Percentiles rank a stretch among this genome's conserved stretches.
These are phyloP conservation scores for Orgyia antiqua DNA, from an alignment of 2,888 invertebrate genomes.

Conservation along the genomic window DNA sequence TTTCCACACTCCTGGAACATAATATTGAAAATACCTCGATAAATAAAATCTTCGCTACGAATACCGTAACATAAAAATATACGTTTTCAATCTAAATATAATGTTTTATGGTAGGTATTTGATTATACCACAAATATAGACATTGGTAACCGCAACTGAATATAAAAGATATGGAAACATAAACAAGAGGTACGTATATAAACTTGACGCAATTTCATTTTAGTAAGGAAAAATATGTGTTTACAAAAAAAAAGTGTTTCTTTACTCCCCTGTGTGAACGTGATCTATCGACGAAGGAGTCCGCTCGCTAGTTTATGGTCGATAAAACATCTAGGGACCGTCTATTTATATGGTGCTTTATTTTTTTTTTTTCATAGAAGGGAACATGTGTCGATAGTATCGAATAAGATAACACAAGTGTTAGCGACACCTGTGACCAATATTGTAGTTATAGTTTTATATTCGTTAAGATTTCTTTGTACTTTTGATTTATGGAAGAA, in stretches of 20 bases:
- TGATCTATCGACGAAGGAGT: conserved; percentile 56
- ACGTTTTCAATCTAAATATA: no score
- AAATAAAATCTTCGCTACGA: no score
- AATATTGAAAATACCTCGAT: no score
- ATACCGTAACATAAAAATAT: no score
- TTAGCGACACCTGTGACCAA: conserved; percentile 41
- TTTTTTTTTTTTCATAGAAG: conserved; percentile 49
- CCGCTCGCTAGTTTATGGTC: conserved; percentile 64
- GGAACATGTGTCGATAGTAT: conserved; percentile 58
- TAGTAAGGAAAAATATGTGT: conserved; percentile 21
- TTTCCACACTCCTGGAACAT: no score
- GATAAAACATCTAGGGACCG: conserved; percentile 62
- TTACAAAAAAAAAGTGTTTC: conserved; percentile 24
- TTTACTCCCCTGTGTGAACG: conserved; percentile 43
- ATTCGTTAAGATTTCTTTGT: not conserved
- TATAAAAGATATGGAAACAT: conserved; percentile 7
- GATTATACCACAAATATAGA: no score
- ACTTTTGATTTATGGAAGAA: no score
- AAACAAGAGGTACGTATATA: conserved; percentile 4
- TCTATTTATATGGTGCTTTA: conserved; percentile 65
- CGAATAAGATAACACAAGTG: conserved; percentile 43
- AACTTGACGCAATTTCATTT: conserved; percentile 20
- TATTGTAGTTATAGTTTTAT: conserved; percentile 7
- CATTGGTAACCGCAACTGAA: conserved; percentile 1
- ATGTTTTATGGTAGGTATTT: no score